Base-by-base conservation (phyloP, 2,797 vertebrate genomes). In the Acrocephalus scirpaceus region DNA sequence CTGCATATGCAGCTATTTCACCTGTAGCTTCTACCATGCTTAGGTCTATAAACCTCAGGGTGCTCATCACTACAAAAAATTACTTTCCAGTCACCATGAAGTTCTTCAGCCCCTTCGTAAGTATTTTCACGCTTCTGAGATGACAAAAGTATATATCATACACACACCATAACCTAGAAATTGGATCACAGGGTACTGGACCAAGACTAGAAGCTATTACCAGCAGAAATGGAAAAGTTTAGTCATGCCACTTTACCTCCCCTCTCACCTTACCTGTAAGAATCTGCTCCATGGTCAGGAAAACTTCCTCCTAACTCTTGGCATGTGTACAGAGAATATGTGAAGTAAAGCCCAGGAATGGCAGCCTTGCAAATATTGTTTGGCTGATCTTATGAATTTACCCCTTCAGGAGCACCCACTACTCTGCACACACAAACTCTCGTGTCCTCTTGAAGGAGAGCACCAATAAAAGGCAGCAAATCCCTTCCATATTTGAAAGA, bases 111-210 rank as follows among this genome's bases (percentile, higher is more conserved):
- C 90, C 57, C 53, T 92, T 82, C 16, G 27, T 40, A 60, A 91
- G 90, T 77, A 92, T 76, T 87, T 86, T 81, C 82, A 85, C 22
- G 9, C 82, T 85, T 85, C 86, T 79, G 67, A 90, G 67, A 75
- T 62, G 92, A 92, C 93, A 94, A 93, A 97, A 93, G 84, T 54
- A 92, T 82, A 61, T 51, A 94, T 96, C 95, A 92, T 79, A 44
- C 64, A 82, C 76, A 90, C 64, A 67, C 67, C 83, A 90, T 79
- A 93, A 87, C 76, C 71, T 87, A 77, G 86, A 91, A 93, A 95
- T 85, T 92, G 86, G 85, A 93, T 92, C 90, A 92, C 86, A 40
- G 92, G 86, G 56, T 76, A 61, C 66, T 90, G 88, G 85, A 96
- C 73, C 90, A 90, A 69, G 83, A 92, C 92, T 65, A 84, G 90